A percentile compares a stretch with the other conserved stretches of the same genome.
Evolutionary conservation across 2,113 vertebrate genomes (phyloP).

Genomic region (Lophotis ruficrista): DNA sequence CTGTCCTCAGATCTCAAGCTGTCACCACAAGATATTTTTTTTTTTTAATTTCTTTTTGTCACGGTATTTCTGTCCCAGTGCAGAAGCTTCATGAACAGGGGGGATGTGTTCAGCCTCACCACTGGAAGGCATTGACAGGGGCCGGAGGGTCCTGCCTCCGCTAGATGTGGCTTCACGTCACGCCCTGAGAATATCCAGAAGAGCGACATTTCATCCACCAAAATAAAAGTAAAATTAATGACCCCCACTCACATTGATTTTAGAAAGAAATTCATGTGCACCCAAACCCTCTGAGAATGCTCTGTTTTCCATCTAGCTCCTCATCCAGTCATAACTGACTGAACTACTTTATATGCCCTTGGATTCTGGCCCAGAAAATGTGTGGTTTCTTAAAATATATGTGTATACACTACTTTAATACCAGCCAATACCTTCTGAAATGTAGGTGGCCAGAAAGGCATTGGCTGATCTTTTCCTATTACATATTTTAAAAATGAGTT

Average conservation of each 20-base stretch:
- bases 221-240: slow-evolving; percentile 41
- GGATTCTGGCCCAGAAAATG: slow-evolving; percentile 62
- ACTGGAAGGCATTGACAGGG: rapidly evolving
- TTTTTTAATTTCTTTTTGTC: background rate
- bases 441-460: slow-evolving; percentile 52
- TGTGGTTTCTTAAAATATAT: slow-evolving; percentile 61
- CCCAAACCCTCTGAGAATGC: slow-evolving; percentile 1
- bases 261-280: slow-evolving; percentile 8
- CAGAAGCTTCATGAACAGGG: background rate
- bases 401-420: slow-evolving; percentile 16
- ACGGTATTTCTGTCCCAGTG: background rate
- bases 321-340: slow-evolving; percentile 26
- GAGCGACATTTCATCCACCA: background rate
- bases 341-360: slow-evolving; percentile 34
- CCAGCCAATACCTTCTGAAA: slow-evolving; percentile 48
- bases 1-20: background rate
- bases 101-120: background rate
- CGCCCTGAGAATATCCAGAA: background rate
- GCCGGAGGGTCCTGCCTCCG: background rate
- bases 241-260: background rate
- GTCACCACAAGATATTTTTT: background rate
- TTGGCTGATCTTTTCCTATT: slow-evolving; percentile 30
- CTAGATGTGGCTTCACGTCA: background rate
- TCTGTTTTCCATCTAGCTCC: slow-evolving; percentile 50
- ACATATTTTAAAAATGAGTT: slow-evolving; percentile 49